These are phyloP conservation scores for Dicyrtoma fusca DNA, from an alignment of 2,888 invertebrate genomes.

Conservation along the genomic window DNA sequence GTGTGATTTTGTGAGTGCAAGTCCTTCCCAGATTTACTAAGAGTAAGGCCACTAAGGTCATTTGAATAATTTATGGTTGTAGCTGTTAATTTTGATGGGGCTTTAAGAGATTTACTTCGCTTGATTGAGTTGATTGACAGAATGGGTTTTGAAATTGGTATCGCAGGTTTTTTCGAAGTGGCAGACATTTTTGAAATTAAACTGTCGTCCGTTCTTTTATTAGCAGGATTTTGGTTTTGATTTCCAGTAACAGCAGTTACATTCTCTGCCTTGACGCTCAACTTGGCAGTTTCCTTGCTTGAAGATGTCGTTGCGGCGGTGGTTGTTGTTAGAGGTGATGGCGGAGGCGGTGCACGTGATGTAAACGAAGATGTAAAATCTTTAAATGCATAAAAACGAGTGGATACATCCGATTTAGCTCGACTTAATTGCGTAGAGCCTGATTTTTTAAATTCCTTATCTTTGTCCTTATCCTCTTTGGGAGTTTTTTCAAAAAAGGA, in stretches of 20 bases:
- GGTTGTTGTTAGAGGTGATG: conserved; percentile 9
- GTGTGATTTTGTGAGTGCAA: background rate
- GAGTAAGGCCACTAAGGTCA: too few relatives aligned
- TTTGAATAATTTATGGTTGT: background rate
- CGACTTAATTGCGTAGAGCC: conserved; percentile 46
- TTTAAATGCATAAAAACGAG: conserved; percentile 51
- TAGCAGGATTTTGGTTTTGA: background rate
- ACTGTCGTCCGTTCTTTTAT: background rate
- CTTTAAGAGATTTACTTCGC: conserved; percentile 60
- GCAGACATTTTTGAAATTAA: background rate
- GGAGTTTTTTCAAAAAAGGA: conserved; percentile 59
- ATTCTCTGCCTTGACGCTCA: background rate
- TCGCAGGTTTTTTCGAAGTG: conserved; percentile 42
- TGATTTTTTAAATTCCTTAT: conserved; percentile 34
- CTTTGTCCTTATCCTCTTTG: conserved; percentile 46
- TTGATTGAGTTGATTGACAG: conserved; percentile 60
- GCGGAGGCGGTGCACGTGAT: background rate
- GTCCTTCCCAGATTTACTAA: too few relatives aligned
- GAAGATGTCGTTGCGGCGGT: background rate
- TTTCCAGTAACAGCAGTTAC: background rate
- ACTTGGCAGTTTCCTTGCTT: conserved; percentile 23
- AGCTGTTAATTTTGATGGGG: conserved; percentile 32
- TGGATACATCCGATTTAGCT: conserved; percentile 56
- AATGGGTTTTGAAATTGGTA: conserved; percentile 55
- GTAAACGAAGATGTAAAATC: conserved; percentile 26